Evolutionary conservation across 2,888 invertebrate species (phyloP).

Genomic region (Dynastes tityus): DNA sequence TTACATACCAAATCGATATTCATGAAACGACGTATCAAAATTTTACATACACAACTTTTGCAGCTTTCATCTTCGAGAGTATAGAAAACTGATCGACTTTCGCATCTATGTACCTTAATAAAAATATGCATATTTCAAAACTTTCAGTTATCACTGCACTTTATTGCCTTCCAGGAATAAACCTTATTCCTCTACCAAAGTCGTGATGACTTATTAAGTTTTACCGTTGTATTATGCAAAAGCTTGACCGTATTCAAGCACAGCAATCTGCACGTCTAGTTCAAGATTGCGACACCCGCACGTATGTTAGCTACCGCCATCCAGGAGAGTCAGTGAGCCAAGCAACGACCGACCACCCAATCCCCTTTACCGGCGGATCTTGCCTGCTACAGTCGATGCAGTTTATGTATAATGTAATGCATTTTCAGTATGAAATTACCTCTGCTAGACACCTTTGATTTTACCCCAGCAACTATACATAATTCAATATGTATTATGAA

Average conservation of each 20-base stretch:
- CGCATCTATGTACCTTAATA: not conserved
- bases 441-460: constrained; percentile 55
- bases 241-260: constrained; percentile 55
- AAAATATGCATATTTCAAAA: constrained; percentile 25
- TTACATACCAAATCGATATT: no score
- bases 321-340: constrained; percentile 20
- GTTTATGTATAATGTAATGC: constrained; percentile 60
- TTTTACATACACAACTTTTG: no score
- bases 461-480: constrained; percentile 50
- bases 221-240: constrained; percentile 58
- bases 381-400: constrained; percentile 54
- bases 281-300: constrained; percentile 23
- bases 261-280: constrained; percentile 53
- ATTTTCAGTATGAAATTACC: constrained; percentile 59
- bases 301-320: not conserved
- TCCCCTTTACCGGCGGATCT: constrained; percentile 35
- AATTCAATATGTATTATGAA: constrained; percentile 55
- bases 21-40: no score
- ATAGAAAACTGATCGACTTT: not conserved
- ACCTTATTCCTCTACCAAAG: constrained; percentile 35
- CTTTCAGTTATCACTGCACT: not conserved
- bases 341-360: constrained; percentile 21
- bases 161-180: constrained; percentile 16
- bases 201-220: constrained; percentile 48
- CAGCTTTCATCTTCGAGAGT: no score